These are phyloP conservation scores for Adoxophyes honmai DNA, from an alignment of 1,140 invertebrate genomes.

Conservation along the genomic window DNA sequence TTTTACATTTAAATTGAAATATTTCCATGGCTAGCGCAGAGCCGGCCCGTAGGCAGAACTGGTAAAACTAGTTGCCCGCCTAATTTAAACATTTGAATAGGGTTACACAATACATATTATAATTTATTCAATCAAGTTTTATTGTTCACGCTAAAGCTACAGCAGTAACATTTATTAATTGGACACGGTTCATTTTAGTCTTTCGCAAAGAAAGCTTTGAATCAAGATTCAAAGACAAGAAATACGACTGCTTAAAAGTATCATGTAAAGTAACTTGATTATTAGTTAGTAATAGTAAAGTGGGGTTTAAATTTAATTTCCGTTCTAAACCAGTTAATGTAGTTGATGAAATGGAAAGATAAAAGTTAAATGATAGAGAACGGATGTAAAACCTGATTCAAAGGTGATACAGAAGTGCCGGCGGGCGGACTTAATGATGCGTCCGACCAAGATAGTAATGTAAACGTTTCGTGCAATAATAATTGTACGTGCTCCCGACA, in stretches of 20 bases:
- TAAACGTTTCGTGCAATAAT: too few relatives aligned
- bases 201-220: too few relatives aligned
- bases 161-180: not conserved
- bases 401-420: constrained; percentile 5
- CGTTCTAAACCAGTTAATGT: constrained; percentile 3
- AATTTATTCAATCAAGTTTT: constrained; percentile 13
- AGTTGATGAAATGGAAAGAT: constrained; percentile 13
- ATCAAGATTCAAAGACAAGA: too few relatives aligned
- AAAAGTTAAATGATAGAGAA: constrained; percentile 7
- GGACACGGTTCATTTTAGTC: too few relatives aligned
- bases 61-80: not conserved
- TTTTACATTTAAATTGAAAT: too few relatives aligned
- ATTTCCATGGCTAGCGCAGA: not conserved
- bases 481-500: too few relatives aligned
- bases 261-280: too few relatives aligned
- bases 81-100: constrained; percentile 14
- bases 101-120: constrained; percentile 3
- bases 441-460: not conserved
- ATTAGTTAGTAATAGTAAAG: too few relatives aligned
- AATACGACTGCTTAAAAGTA: too few relatives aligned
- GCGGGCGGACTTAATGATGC: not conserved
- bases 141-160: not conserved
- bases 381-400: constrained; percentile 10
- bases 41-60: not conserved
- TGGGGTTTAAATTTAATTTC: not conserved